Base-by-base conservation (phyloP, 2,113 vertebrate species). In the Colaptes auratus region DNA sequence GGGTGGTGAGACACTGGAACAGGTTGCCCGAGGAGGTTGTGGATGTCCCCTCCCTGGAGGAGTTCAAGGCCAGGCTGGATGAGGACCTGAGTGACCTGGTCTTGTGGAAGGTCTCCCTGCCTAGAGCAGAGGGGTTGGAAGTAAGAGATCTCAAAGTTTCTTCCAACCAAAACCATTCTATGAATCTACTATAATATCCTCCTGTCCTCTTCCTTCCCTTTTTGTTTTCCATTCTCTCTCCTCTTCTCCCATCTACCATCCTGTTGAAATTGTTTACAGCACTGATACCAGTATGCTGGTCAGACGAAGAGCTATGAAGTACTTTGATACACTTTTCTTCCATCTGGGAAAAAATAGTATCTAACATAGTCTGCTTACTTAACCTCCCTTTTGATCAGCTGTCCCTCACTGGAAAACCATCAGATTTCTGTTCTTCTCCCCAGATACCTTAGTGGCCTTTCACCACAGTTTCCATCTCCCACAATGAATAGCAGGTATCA, bases 181-280 rank as follows among this genome's bases (percentile, higher is more conserved):
- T 50, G 48, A 50, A 50, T 24, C 5, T 15, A 11, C 39, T 35
- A 31, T 17, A 60, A 67, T 58, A 67, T 31, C 6, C 21, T 13
- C 2, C 5, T 31, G 8, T 25, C 6, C 7, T 1, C 2, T 0
- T 0, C 4, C 2, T 28, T 7, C 16, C 12, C 30, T 50, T 23
- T 21, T 50, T 50, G 10, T 61, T 52, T 64, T 33, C 25, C 66
- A 1, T 33, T 82, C 14, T 77, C 56, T 63, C 25, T 36, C 63
- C 59, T 36, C 39, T 65, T 58, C 50, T 39, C 15, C 27, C 39
- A 75, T 31, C 18, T 76, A 86, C n/a, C 24, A 74, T 59, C n/a
- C 30, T 10, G 17, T 4, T 66, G 55, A 39, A 76, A 73, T 44
- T 69, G 55, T 92, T 94, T 73, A 52, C 71, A 81, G 48, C 23